phyloP scores from a whole-genome alignment of 1,140 invertebrate genomes.

The Idris sp. region DNA sequence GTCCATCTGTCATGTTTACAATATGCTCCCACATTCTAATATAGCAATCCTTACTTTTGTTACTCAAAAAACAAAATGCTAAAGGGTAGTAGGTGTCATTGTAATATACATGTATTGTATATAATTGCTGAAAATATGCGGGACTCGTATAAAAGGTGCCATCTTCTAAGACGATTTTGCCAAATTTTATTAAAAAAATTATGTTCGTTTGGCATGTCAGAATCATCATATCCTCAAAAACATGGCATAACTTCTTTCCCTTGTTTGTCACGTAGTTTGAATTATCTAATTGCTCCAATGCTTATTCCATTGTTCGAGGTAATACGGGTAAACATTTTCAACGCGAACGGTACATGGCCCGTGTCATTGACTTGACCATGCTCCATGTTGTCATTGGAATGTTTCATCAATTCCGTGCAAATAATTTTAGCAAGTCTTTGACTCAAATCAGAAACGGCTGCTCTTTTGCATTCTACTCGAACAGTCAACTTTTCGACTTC shows the following conservation, averaged over 20 bases:
- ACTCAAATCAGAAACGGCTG: neutral
- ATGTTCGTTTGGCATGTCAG: constrained; percentile 14
- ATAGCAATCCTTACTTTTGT: constrained; percentile 5
- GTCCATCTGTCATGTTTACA: neutral
- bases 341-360: constrained; percentile 10
- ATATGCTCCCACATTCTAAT: constrained; percentile 19
- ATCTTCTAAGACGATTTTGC: constrained; percentile 9
- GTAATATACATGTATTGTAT: constrained; percentile 27
- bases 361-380: constrained; percentile 3
- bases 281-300: neutral
- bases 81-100: constrained; percentile 7
- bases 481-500: neutral
- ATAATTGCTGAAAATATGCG: constrained; percentile 8
- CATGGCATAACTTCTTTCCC: constrained; percentile 14
- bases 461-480: neutral
- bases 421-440: neutral
- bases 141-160: constrained; percentile 30
- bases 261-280: neutral
- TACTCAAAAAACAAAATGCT: constrained; percentile 18
- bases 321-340: constrained; percentile 4
- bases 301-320: neutral
- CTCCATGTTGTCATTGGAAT: neutral
- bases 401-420: neutral
- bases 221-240: constrained; percentile 19
- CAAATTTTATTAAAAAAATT: constrained; percentile 7